Conservation (phyloP, 92 coral and sea anemone species). For the Zoanthus sociatus region DNA sequence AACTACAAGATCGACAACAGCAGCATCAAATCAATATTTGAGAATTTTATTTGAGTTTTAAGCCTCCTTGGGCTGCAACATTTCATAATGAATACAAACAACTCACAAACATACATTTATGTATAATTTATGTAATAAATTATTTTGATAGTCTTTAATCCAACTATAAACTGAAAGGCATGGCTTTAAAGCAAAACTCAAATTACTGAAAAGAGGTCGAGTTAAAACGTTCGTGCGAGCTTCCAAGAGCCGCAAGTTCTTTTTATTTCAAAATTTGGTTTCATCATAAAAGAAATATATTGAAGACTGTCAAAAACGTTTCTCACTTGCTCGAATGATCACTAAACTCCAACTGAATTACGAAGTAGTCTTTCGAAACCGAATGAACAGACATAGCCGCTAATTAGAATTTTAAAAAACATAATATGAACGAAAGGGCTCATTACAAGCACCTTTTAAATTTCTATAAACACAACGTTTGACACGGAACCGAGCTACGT, state of each 20-base stretch:
- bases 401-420: not conserved
- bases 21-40: conserved; percentile 7
- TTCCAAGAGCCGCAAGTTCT: not conserved
- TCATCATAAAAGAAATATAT: not conserved
- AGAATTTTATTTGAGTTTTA: conserved; percentile 42
- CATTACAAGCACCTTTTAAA: not conserved
- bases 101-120: conserved; percentile 45
- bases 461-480: not conserved
- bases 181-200: not conserved
- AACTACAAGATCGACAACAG: not conserved
- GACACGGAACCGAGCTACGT: not conserved
- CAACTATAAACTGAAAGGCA: conserved; percentile 43
- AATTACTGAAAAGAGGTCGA: not conserved
- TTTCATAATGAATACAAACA: conserved; percentile 47
- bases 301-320: not conserved
- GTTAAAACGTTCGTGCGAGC: not conserved
- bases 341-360: not conserved
- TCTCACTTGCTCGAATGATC: not conserved
- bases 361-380: not conserved
- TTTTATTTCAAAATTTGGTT: not conserved
- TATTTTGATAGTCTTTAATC: conserved; percentile 47
- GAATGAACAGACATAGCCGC: conserved; percentile 10
- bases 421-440: conserved; percentile 20
- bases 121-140: conserved; percentile 50
- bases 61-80: conserved; percentile 41